Evolutionary conservation across 2,113 vertebrate genomes (phyloP), one percentile per base, ranked within the genome.

Genomic region (Stegostoma tigrinum): DNA sequence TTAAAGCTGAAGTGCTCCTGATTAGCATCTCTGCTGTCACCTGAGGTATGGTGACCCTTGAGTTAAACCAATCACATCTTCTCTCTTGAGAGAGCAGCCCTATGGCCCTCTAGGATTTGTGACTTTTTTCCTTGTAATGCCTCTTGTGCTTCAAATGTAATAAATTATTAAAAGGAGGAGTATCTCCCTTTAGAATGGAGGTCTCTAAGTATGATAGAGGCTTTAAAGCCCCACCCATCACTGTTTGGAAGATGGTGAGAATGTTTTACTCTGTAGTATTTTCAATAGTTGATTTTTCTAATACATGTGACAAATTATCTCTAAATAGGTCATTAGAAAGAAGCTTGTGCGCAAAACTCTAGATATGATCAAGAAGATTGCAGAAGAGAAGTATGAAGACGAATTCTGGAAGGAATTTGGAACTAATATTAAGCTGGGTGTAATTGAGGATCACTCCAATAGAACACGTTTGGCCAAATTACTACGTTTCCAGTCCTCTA

Each of bases 351-450:
- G 99, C 89, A 99, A 99, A 97, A 99, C 99, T 95, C 97, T 99
- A 96, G 99, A 99, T 96, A 99, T 99, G 99, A 99, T 99, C 96
- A 99, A 99, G 97, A 99, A 99, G 97, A 99, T 99, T 24, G 98
- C 99, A 10, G 99, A 99, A 96, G 99, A 99, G 94, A 98, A 98
- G 38, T 99, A 99, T 97, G 99, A 99, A 0, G 98, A 99, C 0
- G 99, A 98, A 19, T 99, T 99, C 96, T 99, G 99, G 99, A 99
- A 99, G 96, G 99, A 99, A 97, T 99, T 99, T 96, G 99, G 99
- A 95, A 99, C 99, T 42, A 99, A 99, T 96, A 98, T 99, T 91
- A 99, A 99, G 97, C 98, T 99, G 96, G 99, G 99, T 24, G 99
- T 99, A 96, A 99, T 99, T 95, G 99, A 99, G 97, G 99, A 99